Percentiles rank a stretch among this genome's conserved stretches.
phyloP scores from a whole-genome alignment of 2,113 vertebrate species.

The Butorides virescens region DNA sequence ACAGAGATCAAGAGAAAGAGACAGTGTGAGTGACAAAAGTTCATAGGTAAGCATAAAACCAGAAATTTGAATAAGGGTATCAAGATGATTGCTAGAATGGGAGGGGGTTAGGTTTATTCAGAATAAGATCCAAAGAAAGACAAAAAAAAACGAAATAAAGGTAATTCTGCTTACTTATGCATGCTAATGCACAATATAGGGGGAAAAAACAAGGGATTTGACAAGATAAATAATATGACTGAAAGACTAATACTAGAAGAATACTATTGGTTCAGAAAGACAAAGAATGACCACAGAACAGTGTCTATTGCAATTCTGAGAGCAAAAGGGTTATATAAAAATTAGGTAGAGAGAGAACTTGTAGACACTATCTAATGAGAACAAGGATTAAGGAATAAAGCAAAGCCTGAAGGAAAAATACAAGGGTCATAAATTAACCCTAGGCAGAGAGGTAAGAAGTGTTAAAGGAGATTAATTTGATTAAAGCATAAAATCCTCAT shows the following conservation, averaged over 20 bases:
- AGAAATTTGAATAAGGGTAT: background rate
- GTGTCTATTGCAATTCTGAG: background rate
- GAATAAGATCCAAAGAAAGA: background rate
- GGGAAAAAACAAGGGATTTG: background rate
- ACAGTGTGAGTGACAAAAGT: background rate
- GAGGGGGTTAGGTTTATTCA: background rate
- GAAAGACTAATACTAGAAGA: background rate
- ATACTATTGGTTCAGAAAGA: background rate
- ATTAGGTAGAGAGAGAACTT: background rate
- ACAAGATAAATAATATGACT: background rate
- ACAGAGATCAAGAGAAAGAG: background rate
- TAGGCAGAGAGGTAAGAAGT: background rate
- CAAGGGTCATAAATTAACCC: background rate
- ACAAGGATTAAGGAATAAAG: background rate
- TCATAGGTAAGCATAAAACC: background rate
- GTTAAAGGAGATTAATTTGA: background rate
- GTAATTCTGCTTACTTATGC: background rate
- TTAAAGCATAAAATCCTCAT: background rate
- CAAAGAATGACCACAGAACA: background rate
- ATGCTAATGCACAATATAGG: background rate
- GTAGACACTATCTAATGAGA: background rate
- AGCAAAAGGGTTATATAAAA: background rate
- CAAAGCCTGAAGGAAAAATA: background rate
- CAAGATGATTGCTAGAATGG: background rate
- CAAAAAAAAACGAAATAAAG: background rate